Percentiles rank a stretch among this genome's conserved stretches.
Evolutionary conservation across 1,140 invertebrate species (phyloP).

Genomic region (Euwallacea fornicatus): DNA sequence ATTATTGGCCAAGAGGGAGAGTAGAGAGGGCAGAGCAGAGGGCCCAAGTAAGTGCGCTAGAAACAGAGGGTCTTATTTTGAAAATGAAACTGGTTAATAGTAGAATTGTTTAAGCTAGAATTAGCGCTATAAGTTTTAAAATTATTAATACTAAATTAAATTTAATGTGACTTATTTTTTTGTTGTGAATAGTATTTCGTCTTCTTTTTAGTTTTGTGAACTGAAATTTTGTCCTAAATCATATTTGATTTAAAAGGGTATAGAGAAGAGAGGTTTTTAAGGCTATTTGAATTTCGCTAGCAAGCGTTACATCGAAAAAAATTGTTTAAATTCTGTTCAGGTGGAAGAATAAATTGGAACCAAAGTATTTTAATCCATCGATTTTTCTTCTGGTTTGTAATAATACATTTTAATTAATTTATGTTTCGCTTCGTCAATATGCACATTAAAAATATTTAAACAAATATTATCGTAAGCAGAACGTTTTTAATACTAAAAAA

Average conservation of each 20-base stretch:
- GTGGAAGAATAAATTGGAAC: constrained; percentile 1
- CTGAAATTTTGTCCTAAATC: too few species aligned
- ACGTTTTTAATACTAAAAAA: not conserved
- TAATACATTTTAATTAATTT: not conserved
- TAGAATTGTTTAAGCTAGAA: too few species aligned
- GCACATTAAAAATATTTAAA: not conserved
- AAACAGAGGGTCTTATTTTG: too few species aligned
- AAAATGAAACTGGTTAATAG: too few species aligned
- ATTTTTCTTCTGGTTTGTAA: not conserved
- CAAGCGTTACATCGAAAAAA: not conserved
- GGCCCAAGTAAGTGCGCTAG: too few species aligned
- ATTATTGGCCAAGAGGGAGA: too few species aligned
- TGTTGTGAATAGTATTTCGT: too few species aligned
- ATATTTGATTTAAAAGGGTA: not conserved
- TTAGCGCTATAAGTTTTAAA: too few species aligned
- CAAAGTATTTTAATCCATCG: not conserved
- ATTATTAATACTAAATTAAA: too few species aligned
- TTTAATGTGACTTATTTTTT: too few species aligned
- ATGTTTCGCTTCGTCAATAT: not conserved
- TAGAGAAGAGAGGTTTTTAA: not conserved
- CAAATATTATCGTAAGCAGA: not conserved
- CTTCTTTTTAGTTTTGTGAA: too few species aligned
- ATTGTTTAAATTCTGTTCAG: not conserved
- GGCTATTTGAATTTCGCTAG: not conserved
- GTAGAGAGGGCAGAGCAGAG: too few species aligned